Conservation (phyloP, 1,140 invertebrate species). For the Orussus abietinus region DNA sequence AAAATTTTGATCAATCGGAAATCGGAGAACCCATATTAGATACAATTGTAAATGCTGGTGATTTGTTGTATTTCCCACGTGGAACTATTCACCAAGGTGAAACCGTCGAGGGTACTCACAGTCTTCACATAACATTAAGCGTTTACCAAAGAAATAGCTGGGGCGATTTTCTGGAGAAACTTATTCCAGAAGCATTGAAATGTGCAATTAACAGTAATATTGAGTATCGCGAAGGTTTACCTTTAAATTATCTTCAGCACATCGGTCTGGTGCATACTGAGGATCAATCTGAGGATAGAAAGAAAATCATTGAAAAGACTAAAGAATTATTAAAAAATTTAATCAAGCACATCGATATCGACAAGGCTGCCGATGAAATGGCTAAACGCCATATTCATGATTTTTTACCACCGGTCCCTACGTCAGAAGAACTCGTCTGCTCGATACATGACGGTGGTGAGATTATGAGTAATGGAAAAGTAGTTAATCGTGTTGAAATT, state of each 20-base stretch:
- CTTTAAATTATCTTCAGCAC: constrained; percentile 70
- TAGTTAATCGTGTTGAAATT: constrained; percentile 64
- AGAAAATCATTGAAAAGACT: constrained; percentile 58
- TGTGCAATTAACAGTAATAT: constrained; percentile 67
- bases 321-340: constrained; percentile 63
- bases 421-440: constrained; percentile 60
- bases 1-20: constrained; percentile 76
- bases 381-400: constrained; percentile 80
- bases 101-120: constrained; percentile 73
- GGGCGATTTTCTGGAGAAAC: constrained; percentile 80
- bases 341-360: constrained; percentile 66
- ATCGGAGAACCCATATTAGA: constrained; percentile 80
- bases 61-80: constrained; percentile 88
- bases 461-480: constrained; percentile 62
- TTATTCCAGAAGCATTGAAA: constrained; percentile 74
- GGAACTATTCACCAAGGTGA: constrained; percentile 91
- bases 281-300: constrained; percentile 44
- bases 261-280: constrained; percentile 63
- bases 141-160: constrained; percentile 88
- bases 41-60: constrained; percentile 76
- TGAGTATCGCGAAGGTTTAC: constrained; percentile 75
- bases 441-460: constrained; percentile 69
- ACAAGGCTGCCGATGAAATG: constrained; percentile 81
- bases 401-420: constrained; percentile 79
- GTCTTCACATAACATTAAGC: constrained; percentile 89